Evolutionary conservation across 1,140 invertebrate species (phyloP).

Genomic region (Nebria ingens): DNA sequence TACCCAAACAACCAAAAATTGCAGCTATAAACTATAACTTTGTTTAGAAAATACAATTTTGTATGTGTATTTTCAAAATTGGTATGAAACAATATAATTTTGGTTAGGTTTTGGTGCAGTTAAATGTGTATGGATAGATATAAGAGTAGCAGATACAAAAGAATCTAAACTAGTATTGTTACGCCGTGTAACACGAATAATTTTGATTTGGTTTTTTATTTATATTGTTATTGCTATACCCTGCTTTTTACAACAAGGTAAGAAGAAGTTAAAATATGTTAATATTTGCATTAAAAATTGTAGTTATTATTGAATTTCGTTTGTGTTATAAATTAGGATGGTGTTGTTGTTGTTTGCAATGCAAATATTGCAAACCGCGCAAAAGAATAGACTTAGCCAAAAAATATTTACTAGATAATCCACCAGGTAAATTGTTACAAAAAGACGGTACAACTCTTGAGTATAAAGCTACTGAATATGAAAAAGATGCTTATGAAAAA

Average conservation of each 20-base stretch:
- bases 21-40: too few species aligned
- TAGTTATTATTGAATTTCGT: too few species aligned
- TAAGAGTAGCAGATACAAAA: slow-evolving; percentile 18
- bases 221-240: slow-evolving; percentile 30
- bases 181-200: slow-evolving; percentile 20
- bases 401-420: slow-evolving; percentile 27
- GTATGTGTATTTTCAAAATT: slow-evolving; percentile 10
- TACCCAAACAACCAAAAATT: too few species aligned
- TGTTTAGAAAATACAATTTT: slow-evolving; percentile 1
- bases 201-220: slow-evolving; percentile 26
- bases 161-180: slow-evolving; percentile 11
- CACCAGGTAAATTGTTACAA: slow-evolving; percentile 23
- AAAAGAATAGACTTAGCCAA: slow-evolving; percentile 27
- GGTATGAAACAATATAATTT: too few species aligned
- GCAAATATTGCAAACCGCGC: slow-evolving; percentile 27
- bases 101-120: slow-evolving; percentile 22
- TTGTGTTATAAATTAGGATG: slow-evolving; percentile 24
- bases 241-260: slow-evolving; percentile 30
- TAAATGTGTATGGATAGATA: slow-evolving; percentile 24
- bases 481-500: slow-evolving; percentile 28
- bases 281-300: neutral
- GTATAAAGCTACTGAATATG: slow-evolving; percentile 29
- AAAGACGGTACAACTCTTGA: slow-evolving; percentile 20
- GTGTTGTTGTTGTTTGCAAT: slow-evolving; percentile 32
- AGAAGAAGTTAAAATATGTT: neutral